Evolutionary conservation across 2,113 vertebrate species (phyloP), one percentile per base, ranked within the genome.

Genomic region (Chaetorhynchus papuensis): DNA sequence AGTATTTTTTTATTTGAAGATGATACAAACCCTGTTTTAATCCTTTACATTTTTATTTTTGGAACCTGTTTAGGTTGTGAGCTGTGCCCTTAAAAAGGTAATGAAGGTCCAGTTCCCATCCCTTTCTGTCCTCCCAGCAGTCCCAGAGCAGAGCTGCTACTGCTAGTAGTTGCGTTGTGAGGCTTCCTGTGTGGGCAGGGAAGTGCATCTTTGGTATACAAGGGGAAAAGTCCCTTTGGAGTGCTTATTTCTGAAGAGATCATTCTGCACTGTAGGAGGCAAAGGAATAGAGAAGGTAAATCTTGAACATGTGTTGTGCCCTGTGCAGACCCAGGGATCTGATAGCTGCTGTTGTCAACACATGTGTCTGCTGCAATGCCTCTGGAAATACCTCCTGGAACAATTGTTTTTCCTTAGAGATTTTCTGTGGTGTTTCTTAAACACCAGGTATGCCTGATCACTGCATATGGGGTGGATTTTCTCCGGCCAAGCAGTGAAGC

Each of bases 361-460:
- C 0, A 0, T 63, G 39, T 15, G 44, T 79, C 74, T 76, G 30
- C 45, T 61, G 83, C 53, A 53, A 2, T 79, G 63, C 35, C 37
- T 85, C 79, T 86, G 66, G 53, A 95, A 95, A 92, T 52, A 61
- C n/a, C 28, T 85, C 70, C 75, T 75, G 69, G 77, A 87, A 84
- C 85, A 84, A 39, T 9, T 50, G 33, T 70, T 91, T 53, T 89
- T 89, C 50, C 54, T 35, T 69, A 50, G 49, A 35, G 39, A 35
- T 93, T 77, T 93, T 91, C 78, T 54, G 66, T 74, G 45, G 15
- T 83, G 66, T 69, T 93, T 83, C 84, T 13, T 7, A 85, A 89
- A 72, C 30, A 66, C 11, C 15, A 8, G 0, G 0, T 8, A 7
- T 81, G 39, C 30, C 86, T 91, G 44, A 41, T 45, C 22, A 11